Evolutionary conservation across 2,888 invertebrate species (phyloP).

Genomic region (Meloe dianella): DNA sequence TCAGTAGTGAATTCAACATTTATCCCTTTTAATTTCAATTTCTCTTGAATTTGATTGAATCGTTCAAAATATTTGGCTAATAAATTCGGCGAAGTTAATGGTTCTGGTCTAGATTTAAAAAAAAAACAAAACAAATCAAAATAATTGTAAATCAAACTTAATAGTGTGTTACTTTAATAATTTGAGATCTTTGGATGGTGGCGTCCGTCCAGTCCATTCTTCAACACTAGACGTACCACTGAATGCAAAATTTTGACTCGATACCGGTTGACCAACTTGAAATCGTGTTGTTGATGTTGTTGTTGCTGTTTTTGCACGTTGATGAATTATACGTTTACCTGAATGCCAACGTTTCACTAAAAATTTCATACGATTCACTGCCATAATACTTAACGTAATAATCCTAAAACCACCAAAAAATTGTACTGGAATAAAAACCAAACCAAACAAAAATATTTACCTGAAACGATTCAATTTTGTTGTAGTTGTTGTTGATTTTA

Average conservation of each 20-base stretch:
- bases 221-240: not conserved
- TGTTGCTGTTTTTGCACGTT: constrained; percentile 9
- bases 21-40: constrained; percentile 33
- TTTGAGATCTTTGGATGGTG: constrained; percentile 48
- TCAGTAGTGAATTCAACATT: constrained; percentile 32
- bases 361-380: constrained; percentile 71
- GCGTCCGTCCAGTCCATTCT: constrained; percentile 51
- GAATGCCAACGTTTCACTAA: constrained; percentile 69
- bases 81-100: constrained; percentile 50
- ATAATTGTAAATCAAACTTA: not conserved
- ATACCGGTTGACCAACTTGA: constrained; percentile 55
- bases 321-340: constrained; percentile 60
- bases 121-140: not conserved
- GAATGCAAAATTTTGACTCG: constrained; percentile 49
- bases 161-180: not conserved
- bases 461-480: not conserved
- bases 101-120: constrained; percentile 15
- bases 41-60: constrained; percentile 56
- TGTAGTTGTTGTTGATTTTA: not conserved
- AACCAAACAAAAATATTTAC: too few relatives aligned
- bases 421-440: too few relatives aligned
- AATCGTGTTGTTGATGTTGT: constrained; percentile 47
- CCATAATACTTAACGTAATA: constrained; percentile 64
- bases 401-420: too few relatives aligned
- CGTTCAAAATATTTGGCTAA: constrained; percentile 54